Percentiles rank a stretch among this genome's conserved stretches.
These are phyloP conservation scores for Dinomys branickii DNA, from an alignment of 2,113 vertebrate species.

Conservation along the genomic window DNA sequence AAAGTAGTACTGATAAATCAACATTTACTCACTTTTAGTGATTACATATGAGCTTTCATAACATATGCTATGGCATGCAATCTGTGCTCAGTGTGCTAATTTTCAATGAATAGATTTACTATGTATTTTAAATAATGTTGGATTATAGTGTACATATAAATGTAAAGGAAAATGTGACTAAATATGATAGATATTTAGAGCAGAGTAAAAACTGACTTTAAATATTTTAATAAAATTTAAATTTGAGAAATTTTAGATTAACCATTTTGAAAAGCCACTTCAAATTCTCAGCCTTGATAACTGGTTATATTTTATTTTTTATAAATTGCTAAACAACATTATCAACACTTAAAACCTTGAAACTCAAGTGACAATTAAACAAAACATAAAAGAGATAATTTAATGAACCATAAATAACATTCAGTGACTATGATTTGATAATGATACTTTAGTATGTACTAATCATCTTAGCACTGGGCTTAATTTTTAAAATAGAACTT, in stretches of 20 bases:
- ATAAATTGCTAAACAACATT: neutral
- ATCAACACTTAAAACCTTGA: neutral
- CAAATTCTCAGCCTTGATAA: neutral
- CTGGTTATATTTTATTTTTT: neutral
- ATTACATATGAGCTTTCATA: neutral
- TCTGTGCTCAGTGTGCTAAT: neutral
- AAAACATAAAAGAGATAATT: neutral
- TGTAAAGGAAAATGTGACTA: neutral
- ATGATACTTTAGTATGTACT: neutral
- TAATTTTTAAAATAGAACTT: neutral
- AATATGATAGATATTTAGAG: neutral
- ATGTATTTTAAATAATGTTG: neutral
- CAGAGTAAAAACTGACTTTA: neutral
- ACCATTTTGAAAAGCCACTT: neutral
- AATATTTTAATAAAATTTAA: neutral
- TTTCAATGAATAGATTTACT: neutral
- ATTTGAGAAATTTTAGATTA: neutral
- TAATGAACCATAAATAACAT: neutral
- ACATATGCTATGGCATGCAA: neutral
- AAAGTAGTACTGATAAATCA: neutral
- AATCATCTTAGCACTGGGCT: neutral
- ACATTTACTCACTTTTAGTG: neutral
- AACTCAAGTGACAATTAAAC: neutral
- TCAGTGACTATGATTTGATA: neutral
- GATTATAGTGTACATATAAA: neutral